Evolutionary conservation across 2,113 vertebrate species (phyloP), one percentile per base, ranked within the genome.

Genomic region (Podocnemis expansa): DNA sequence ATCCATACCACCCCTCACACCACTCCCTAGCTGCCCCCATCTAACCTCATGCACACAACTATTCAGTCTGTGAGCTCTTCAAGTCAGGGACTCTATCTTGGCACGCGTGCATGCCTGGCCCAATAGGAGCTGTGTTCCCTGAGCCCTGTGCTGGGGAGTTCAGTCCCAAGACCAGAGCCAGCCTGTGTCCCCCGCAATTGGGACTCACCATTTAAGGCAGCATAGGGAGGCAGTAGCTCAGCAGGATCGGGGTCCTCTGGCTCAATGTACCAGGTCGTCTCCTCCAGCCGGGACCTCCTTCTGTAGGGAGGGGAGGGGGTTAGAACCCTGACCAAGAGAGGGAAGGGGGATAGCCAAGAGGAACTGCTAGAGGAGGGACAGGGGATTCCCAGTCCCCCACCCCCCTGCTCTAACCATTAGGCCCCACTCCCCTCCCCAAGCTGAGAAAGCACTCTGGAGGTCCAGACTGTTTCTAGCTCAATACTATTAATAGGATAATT

Each of bases 271-370:
- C 98, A 98, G 4, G 98, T 98, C 41, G 98, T 98, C 38, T 98
- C 97, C 2, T 97, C 98, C 97, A 98, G 85, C 41, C 96, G 98
- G 17, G 99, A 98, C 84, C 98, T 97, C 85, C 98, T 98, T 96
- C 99, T 98, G 98, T 98, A 97, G 2, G 97, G 96, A n/a, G n/a
- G 21, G 54, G 97, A 87, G 91, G 94, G 96, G 47, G 80, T 81
- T 51, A 79, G 24, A 17, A 91, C 21, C 82, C 24, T 84, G 14
- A 75, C 58, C 47, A 4, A 73, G 24, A 67, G 34, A 49, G 63
- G 75, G 21, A 89, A 17, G 12, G 19, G 63, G 63, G 63, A 22
- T n/a, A 70, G 63, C 60, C 60, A 67, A 34, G 60, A n/a, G 60
- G 16, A 67, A 16, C 34, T n/a, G 60, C 63, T 38, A 70, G n/a